phyloP scores from a whole-genome alignment of 2,113 vertebrate genomes.

The Eulemur macaco region DNA sequence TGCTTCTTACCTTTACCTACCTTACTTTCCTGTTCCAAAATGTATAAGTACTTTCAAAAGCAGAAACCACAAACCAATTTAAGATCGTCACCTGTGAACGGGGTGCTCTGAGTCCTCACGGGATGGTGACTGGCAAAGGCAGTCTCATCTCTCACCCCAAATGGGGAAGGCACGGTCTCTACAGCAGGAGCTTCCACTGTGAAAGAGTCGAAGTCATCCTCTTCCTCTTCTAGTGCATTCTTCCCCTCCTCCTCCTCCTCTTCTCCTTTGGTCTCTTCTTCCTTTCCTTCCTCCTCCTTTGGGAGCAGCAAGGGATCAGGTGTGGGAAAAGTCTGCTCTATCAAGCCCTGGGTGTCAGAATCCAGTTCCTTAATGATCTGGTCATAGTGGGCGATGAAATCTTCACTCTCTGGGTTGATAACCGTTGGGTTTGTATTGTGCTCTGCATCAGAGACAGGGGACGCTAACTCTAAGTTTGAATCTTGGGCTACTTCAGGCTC shows the following conservation, averaged over 20 bases:
- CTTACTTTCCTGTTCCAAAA: neutral
- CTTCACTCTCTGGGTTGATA: slow-evolving; percentile 81
- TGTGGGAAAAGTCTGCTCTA: slow-evolving; percentile 71
- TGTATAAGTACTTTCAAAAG: neutral
- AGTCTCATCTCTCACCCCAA: slow-evolving; percentile 82
- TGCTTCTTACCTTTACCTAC: neutral
- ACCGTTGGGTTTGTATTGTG: slow-evolving; percentile 66
- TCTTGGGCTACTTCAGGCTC: slow-evolving; percentile 30
- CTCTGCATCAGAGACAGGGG: slow-evolving; percentile 70
- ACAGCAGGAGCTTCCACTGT: slow-evolving; percentile 86
- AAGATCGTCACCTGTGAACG: slow-evolving; percentile 92
- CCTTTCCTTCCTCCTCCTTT: slow-evolving; percentile 82
- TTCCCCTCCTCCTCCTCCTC: neutral
- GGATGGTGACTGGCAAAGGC: slow-evolving; percentile 59
- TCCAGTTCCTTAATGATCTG: slow-evolving; percentile 93
- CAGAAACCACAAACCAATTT: neutral
- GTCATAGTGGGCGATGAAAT: slow-evolving; percentile 92
- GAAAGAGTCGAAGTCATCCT: slow-evolving; percentile 91
- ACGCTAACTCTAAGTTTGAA: neutral
- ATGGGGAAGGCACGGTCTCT: slow-evolving; percentile 87
- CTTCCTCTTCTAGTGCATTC: slow-evolving; percentile 71
- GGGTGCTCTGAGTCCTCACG: slow-evolving; percentile 82
- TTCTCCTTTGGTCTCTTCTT: slow-evolving; percentile 70
- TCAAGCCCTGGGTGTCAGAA: slow-evolving; percentile 75
- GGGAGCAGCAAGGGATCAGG: slow-evolving; percentile 66